Conservation (phyloP, 1,140 invertebrate genomes). For the Rhizoglyphus robini region DNA sequence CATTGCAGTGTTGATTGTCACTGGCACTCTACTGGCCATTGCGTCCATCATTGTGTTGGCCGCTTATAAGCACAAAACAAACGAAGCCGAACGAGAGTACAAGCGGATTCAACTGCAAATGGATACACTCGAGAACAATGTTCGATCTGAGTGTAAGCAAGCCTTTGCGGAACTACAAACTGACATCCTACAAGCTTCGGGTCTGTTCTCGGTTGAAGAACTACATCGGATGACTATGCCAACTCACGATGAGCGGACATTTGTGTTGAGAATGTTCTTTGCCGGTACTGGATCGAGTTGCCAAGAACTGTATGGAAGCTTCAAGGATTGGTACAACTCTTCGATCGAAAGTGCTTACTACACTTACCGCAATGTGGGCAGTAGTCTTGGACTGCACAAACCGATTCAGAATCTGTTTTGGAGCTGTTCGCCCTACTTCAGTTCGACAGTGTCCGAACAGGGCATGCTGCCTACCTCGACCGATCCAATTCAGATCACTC, state of each 20-base stretch:
- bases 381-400: conserved; percentile 47
- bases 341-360: not conserved
- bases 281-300: conserved; percentile 71
- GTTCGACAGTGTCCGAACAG: no score
- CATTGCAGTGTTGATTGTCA: not conserved
- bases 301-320: not conserved
- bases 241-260: conserved; percentile 84
- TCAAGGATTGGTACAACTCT: not conserved
- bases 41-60: conserved; percentile 71
- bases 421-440: not conserved
- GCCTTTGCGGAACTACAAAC: conserved; percentile 99
- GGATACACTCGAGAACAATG: conserved; percentile 94
- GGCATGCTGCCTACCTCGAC: no score
- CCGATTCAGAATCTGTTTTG: not conserved
- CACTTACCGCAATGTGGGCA: not conserved
- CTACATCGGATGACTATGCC: conserved; percentile 90
- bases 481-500: no score
- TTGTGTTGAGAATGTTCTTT: conserved; percentile 64
- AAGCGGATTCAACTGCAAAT: conserved; percentile 97
- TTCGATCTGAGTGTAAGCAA: conserved; percentile 92
- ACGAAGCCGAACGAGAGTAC: conserved; percentile 86
- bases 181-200: conserved; percentile 87
- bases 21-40: conserved; percentile 60
- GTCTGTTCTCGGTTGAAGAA: conserved; percentile 61
- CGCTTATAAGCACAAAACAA: conserved; percentile 76